phyloP scores from a whole-genome alignment of 2,888 invertebrate species.

The Meteorus colon region DNA sequence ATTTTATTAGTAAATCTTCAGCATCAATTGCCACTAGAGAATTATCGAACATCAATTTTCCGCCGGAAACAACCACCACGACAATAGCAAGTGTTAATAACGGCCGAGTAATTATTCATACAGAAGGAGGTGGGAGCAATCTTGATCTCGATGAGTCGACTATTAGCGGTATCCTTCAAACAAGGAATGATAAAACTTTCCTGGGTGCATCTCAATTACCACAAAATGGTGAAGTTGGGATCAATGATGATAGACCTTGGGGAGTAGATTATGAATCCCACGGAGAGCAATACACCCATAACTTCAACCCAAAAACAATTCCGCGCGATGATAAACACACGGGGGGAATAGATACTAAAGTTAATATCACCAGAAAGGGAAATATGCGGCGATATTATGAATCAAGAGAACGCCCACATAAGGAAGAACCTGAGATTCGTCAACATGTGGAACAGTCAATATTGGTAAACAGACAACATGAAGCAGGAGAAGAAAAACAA shows the following conservation, averaged over 20 bases:
- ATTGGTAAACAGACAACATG: conserved; percentile 51
- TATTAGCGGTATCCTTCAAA: not conserved
- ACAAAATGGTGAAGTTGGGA: not conserved
- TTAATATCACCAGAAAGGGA: conserved; percentile 46
- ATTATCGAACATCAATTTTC: not conserved
- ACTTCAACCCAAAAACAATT: conserved; percentile 8
- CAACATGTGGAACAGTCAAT: conserved; percentile 50
- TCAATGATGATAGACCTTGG: conserved; percentile 15
- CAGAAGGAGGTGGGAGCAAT: conserved; percentile 4
- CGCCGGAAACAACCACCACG: not conserved
- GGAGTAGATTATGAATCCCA: conserved; percentile 2
- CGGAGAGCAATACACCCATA: conserved; percentile 40
- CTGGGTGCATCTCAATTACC: not conserved
- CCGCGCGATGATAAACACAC: conserved; percentile 41
- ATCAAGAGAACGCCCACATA: conserved; percentile 40
- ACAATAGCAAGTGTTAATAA: not conserved
- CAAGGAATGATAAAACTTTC: not conserved
- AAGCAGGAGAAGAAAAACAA: conserved; percentile 46
- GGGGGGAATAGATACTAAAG: conserved; percentile 38
- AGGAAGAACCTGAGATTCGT: conserved; percentile 33
- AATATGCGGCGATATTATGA: conserved; percentile 34
- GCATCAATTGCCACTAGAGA: not conserved
- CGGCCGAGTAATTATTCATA: conserved; percentile 9
- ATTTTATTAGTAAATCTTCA: not conserved
- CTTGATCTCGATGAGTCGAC: conserved; percentile 8